Evolutionary conservation across 2,797 vertebrate species (phyloP), one percentile per base, ranked within the genome.

Genomic region (Avahi laniger): DNA sequence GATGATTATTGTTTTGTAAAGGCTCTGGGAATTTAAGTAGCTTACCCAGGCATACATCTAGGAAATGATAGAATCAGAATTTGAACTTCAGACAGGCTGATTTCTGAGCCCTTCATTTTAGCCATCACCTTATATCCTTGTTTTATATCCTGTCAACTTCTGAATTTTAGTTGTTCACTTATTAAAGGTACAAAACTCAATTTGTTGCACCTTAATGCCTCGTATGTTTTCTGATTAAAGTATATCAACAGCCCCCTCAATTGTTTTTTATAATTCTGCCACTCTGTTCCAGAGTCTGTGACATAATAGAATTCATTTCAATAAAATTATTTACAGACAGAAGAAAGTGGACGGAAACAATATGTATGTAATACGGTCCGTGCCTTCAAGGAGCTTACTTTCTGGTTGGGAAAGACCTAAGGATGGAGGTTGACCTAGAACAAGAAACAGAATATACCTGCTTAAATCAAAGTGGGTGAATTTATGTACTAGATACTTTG

Each of bases 331-430:
- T 94, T 78, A 61, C 28, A 91, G 48, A 46, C 38, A 5, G 61
- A 80, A 92, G 33, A 93, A 89, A 72, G 17, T 90, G 46, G 41
- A 75, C 76, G n/a, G 59, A 78, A 78, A 50, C 63, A 59, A 4
- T 59, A 46, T 75, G n/a, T 90, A 5, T 65, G 12, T 61, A 87
- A 81, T 4, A 84, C 5, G 88, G 33, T n/a, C 43, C 59, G 18
- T 93, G 17, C 76, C 82, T 75, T 94, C 81, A 88, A 48, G 61
- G 35, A 91, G 26, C 59, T 90, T 95, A 48, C 41, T 69, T 86
- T 90, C n/a, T 83, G 41, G 4, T 72, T 93, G 63, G 76, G 59
- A 96, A 94, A 91, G n/a, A 82, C 28, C 24, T 61, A 63, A 93
- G 17, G 82, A 22, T 28, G 7, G 20, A 95, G 76, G 14, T 73